Percentiles rank a stretch among this genome's conserved stretches.
Evolutionary conservation across 2,888 invertebrate genomes (phyloP).

Genomic region (Psylliodes chrysocephalus): DNA sequence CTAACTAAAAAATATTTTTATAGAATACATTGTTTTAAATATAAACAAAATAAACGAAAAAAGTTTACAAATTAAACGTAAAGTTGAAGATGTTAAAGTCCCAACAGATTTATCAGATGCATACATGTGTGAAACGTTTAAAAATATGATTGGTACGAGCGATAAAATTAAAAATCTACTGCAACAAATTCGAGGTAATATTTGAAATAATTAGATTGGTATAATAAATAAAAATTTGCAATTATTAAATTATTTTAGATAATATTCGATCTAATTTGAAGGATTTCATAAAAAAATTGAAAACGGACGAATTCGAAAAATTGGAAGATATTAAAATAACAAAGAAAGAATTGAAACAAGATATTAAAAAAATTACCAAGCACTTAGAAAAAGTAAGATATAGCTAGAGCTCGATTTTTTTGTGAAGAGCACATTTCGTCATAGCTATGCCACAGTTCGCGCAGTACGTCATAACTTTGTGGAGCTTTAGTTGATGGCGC

Average conservation of each 20-base stretch:
- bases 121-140: slow-evolving; percentile 16
- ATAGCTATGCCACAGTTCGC: too few species aligned
- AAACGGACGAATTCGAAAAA: neutral
- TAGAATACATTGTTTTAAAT: slow-evolving; percentile 6
- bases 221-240: too few species aligned
- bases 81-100: slow-evolving; percentile 1
- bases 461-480: too few species aligned
- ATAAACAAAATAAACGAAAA: slow-evolving; percentile 4
- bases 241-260: neutral
- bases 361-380: too few species aligned
- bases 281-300: neutral
- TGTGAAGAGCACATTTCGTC: too few species aligned
- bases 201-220: neutral
- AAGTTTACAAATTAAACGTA: slow-evolving; percentile 9
- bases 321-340: neutral
- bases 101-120: slow-evolving; percentile 4
- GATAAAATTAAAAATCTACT: slow-evolving; percentile 10
- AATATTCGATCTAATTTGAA: neutral
- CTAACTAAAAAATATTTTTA: too few species aligned
- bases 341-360: neutral
- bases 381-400: too few species aligned
- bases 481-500: too few species aligned
- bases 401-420: too few species aligned
- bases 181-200: slow-evolving; percentile 3
- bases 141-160: neutral